These are phyloP conservation scores for Agrotis ipsilon DNA, from an alignment of 2,888 invertebrate genomes.

Conservation along the genomic window DNA sequence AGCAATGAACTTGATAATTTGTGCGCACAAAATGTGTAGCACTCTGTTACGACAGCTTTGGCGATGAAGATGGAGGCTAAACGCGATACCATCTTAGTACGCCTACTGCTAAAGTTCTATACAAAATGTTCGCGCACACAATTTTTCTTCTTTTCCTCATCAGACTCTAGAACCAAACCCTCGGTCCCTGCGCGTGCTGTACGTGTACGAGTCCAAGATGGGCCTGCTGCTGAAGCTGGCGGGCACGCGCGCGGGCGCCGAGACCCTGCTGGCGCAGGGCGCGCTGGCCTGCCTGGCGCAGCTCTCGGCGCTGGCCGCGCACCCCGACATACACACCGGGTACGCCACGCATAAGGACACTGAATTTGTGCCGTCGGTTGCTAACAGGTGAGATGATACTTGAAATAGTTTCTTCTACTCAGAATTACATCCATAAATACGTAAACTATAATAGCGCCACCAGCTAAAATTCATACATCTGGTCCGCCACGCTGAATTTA, in stretches of 20 bases:
- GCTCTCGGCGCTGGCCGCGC: slow-evolving; percentile 93
- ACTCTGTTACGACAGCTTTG: too few species aligned
- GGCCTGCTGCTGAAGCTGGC: slow-evolving; percentile 94
- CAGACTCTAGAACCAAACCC: slow-evolving; percentile 93
- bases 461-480: too few species aligned
- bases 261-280: slow-evolving; percentile 94
- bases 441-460: too few species aligned
- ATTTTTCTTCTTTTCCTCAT: background rate
- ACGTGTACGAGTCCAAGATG: slow-evolving; percentile 97
- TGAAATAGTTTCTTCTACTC: background rate
- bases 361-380: slow-evolving; percentile 80
- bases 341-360: slow-evolving; percentile 61
- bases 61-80: too few species aligned
- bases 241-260: slow-evolving; percentile 92
- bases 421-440: background rate
- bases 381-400: slow-evolving; percentile 71
- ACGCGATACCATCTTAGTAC: too few species aligned
- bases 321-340: slow-evolving; percentile 92
- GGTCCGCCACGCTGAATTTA: too few species aligned
- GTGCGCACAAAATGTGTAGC: too few species aligned
- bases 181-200: slow-evolving; percentile 94
- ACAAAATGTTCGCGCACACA: too few species aligned
- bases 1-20: too few species aligned
- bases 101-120: too few species aligned
- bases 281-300: slow-evolving; percentile 93